Base-by-base conservation (phyloP, 2,113 vertebrate species). In the Phylloscopus trochiloides region DNA sequence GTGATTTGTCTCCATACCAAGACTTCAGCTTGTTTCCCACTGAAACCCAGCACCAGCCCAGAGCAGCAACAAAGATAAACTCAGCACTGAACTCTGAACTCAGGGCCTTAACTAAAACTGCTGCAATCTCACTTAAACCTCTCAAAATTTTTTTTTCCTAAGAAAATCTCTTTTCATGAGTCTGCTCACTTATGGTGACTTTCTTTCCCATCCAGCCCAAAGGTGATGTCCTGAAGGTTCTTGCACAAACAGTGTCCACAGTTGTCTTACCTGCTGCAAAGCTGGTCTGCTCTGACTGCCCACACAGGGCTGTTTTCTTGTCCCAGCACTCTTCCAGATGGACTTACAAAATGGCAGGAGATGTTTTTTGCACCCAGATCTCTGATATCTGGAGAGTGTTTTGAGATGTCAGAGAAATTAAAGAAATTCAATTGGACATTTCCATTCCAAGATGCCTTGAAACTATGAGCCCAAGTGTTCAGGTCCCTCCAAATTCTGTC, bases 311-410 rank as follows among this genome's bases (percentile, higher is more conserved):
- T 93, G 32, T 38, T 42, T 47, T 38, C 65, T 58, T 74, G 7
- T 61, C 47, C n/a, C 50, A 62, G 16, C 4, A 22, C n/a, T 62
- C 51, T 57, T 34, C 45, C 59, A 62, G n/a, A 3, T 57, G 36
- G 7, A 34, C 7, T 70, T 10, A 63, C 4, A 51, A 59, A 85
- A 65, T 6, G 6, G 9, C 42, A 90, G 50, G 16, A 77, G 36
- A n/a, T 6, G 2, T 3, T 43, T 75, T 59, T 52, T 80, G 29
- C 14, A 63, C 31, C 25, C 0, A 0, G 54, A 48, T 57, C 18
- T 85, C 51, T 58, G 17, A 79, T 63, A 62, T 25, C 58, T 86
- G 22, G 38, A 62, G 28, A 58, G 47, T 68, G 28, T 25, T 67
- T 38, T 57, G 51, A 32, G 14, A 38, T 38, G 1, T 48, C 42